Base-by-base conservation (phyloP, 2,888 invertebrate species). In the Eutolmus rufibarbis region DNA sequence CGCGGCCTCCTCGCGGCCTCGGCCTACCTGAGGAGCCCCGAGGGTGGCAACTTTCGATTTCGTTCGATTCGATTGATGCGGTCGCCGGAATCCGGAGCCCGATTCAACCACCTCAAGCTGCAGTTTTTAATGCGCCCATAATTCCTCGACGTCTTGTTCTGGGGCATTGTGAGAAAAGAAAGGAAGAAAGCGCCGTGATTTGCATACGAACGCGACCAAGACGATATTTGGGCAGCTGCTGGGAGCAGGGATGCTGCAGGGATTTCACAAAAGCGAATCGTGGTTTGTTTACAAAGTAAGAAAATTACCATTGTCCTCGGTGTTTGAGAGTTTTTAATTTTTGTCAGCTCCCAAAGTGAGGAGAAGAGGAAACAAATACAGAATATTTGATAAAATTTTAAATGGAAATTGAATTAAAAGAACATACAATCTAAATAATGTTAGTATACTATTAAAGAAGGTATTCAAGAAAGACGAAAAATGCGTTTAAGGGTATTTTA, bases 21-120 rank as follows among this genome's bases (percentile, higher is more conserved):
- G 7, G 19, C 28, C 66, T 66, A 66, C 66, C 66, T 66, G 66
- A 66, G 37, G 28, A 66, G 37, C 14, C 40, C 46, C 19, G 34
- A 28, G 28, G 81, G 23, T 56, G 46, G 56, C 76, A 76, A 76
- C 31, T 19, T 81, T 81, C 81, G 81, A 81, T 81, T 81, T 81
- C 16, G 28, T 81, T 56, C 43, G 81, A 81, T 81, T 81, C 23
- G 56, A 56, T 81, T 43, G 56, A 81, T 81, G 81, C 51, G 81
- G 81, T 51, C 28, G 66, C 23, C 66, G 12, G 46, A 46, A 79
- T 46, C 43, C 28, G 19, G 43, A 79, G n/a, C 12, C 8, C n/a
- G 34, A 34, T n/a, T 81, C 51, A 56, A 9, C 43, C 81, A 56
- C 51, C 51, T 81, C 81, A 81, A 81, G 56, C 51, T 81, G 81